Percentiles rank a stretch among this genome's conserved stretches.
Conservation (phyloP, 2,888 invertebrate genomes). For the Lamproptera curius region DNA sequence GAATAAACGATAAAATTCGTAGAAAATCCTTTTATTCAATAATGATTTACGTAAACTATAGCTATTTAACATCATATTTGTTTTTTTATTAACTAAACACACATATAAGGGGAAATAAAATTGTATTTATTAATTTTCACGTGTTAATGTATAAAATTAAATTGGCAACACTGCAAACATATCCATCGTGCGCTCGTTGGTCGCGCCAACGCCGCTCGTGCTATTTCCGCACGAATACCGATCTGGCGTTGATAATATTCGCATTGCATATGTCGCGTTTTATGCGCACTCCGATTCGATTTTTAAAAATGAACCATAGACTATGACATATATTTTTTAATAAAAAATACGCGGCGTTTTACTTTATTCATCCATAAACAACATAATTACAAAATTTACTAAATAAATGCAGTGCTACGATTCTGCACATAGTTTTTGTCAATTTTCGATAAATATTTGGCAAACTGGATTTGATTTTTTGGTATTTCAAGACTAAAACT, state of each 20-base stretch:
- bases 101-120: no score
- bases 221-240: slow-evolving; percentile 41
- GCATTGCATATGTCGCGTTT: slow-evolving; percentile 17
- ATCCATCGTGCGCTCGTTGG: slow-evolving; percentile 8
- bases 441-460: no score
- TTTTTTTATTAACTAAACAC: no score
- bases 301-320: slow-evolving; percentile 7
- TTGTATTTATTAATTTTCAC: no score
- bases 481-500: no score
- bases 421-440: no score
- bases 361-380: not conserved
- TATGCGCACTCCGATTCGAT: slow-evolving; percentile 24
- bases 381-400: slow-evolving; percentile 13
- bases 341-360: no score
- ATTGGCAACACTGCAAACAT: slow-evolving; percentile 9
- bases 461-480: no score
- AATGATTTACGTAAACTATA: no score
- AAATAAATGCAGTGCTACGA: no score
- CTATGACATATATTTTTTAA: not conserved
- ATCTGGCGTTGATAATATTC: slow-evolving; percentile 29
- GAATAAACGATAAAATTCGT: not conserved
- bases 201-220: slow-evolving; percentile 25
- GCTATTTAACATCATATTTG: no score
- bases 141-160: not conserved
- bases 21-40: not conserved